Percentiles rank a stretch among this genome's conserved stretches.
phyloP scores from a whole-genome alignment of 2,888 invertebrate species.

The Polymixis flavicincta region DNA sequence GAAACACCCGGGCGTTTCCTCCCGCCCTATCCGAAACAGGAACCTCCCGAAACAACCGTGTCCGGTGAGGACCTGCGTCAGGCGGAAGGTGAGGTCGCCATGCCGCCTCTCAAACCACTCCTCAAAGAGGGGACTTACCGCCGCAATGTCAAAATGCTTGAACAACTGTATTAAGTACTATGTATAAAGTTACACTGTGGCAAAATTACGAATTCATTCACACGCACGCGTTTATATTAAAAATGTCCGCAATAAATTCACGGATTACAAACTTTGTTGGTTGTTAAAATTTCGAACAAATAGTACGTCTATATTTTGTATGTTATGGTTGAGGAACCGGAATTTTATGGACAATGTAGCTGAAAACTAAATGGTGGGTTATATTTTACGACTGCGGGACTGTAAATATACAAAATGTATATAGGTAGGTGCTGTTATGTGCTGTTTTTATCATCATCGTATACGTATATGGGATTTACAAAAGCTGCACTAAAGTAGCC shows the following conservation, averaged over 20 bases:
- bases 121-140: no score
- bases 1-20: no score
- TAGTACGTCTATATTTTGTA: slow-evolving; percentile 35
- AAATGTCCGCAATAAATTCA: slow-evolving; percentile 64
- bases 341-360: slow-evolving; percentile 48
- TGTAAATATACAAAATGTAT: neutral
- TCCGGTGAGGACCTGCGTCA: no score
- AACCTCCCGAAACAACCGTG: no score
- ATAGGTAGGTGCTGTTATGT: no score
- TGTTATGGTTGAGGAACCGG: slow-evolving; percentile 12
- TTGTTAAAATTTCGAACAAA: slow-evolving; percentile 54
- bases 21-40: no score
- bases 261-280: slow-evolving; percentile 63
- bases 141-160: slow-evolving; percentile 16
- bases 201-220: slow-evolving; percentile 59
- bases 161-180: slow-evolving; percentile 15
- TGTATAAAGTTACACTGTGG: slow-evolving; percentile 14
- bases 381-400: slow-evolving; percentile 32
- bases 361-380: slow-evolving; percentile 39
- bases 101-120: no score
- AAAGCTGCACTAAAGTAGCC: no score
- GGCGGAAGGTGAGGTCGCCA: no score
- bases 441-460: no score
- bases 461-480: no score
- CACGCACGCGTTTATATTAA: slow-evolving; percentile 58